A percentile compares a stretch with the other conserved stretches of the same genome.
Conservation (phyloP, 1,140 invertebrate genomes). For the Cotesia glomerata region DNA sequence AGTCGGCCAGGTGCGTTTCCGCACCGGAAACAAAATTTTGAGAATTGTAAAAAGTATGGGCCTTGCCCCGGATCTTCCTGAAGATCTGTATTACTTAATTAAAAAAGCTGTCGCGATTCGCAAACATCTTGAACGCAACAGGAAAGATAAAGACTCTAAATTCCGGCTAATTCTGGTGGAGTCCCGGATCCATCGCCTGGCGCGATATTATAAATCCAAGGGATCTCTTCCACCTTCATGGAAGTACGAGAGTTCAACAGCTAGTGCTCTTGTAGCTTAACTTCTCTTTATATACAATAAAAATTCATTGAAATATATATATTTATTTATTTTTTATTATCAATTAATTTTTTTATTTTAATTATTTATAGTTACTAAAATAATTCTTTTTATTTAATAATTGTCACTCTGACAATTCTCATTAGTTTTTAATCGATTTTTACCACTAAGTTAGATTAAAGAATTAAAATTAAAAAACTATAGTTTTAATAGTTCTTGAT, state of each 20-base stretch:
- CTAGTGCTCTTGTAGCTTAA: conserved; percentile 97
- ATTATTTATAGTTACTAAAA: too few species aligned
- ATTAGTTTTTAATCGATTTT: too few species aligned
- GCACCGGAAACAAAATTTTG: conserved; percentile 97
- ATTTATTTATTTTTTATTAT: too few species aligned
- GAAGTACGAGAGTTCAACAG: conserved; percentile 98
- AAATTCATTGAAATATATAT: neutral
- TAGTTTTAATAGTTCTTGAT: too few species aligned
- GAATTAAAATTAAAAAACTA: too few species aligned
- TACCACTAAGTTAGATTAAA: too few species aligned
- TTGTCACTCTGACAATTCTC: too few species aligned
- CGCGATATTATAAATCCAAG: conserved; percentile 98
- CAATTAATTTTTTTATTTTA: too few species aligned
- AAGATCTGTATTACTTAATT: conserved; percentile 98
- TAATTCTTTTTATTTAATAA: too few species aligned
- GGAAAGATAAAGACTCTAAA: conserved; percentile 97
- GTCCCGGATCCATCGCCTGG: conserved; percentile 96
- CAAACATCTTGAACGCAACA: conserved; percentile 97
- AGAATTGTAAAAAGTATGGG: conserved; percentile 97
- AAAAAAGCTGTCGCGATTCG: conserved; percentile 99
- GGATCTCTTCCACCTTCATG: conserved; percentile 94
- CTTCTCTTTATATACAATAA: conserved; percentile 2
- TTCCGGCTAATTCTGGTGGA: conserved; percentile 99
- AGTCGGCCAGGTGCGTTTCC: conserved; percentile 97
- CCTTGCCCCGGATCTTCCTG: conserved; percentile 93